Evolutionary conservation across 2,113 vertebrate species (phyloP), one percentile per base, ranked within the genome.

Genomic region (Nerophis lumbriciformis): DNA sequence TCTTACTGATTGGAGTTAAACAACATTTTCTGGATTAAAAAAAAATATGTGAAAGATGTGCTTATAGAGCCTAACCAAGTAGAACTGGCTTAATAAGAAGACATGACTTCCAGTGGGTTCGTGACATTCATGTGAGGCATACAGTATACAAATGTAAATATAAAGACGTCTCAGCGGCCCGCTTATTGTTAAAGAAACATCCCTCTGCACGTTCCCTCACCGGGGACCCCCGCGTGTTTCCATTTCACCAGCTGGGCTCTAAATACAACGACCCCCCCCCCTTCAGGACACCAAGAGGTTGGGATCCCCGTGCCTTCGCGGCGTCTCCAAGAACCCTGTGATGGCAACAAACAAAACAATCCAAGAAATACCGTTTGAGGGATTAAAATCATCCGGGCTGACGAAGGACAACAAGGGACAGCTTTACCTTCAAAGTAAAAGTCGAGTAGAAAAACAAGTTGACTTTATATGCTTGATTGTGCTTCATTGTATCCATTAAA

Each of bases 211-310:
- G 72, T 38, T 7, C 28, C 62, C 61, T 70, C 78, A 72, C 82
- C 61, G 66, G 85, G 83, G 82, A 84, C 65, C 3, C 28, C 8
- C 11, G 52, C 19, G 59, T 75, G 78, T 85, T 86, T 88, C 85
- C 83, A 83, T 79, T 53, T 42, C 66, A 74, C 65, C 76, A 85
- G 73, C 79, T 81, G 74, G 68, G 59, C 61, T 66, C 59, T 70
- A 55, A 71, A 65, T 35, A n/a, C 69, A 61, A 55, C 15, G 7
- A 0, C 65, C 66, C 68, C 76, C 66, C 68, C 76, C 28, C 59
- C 75, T 79, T 65, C 53, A 79, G 75, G 68, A 77, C 76, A 72
- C 75, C 57, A 72, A 21, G 7, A 44, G 8, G 10, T 45, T 45
- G 69, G 39, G 66, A 16, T 44, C 37, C 45, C 64, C 58, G 49